Evolutionary conservation across 2,888 invertebrate species (phyloP).

Genomic region (Argynnis bischoffii): DNA sequence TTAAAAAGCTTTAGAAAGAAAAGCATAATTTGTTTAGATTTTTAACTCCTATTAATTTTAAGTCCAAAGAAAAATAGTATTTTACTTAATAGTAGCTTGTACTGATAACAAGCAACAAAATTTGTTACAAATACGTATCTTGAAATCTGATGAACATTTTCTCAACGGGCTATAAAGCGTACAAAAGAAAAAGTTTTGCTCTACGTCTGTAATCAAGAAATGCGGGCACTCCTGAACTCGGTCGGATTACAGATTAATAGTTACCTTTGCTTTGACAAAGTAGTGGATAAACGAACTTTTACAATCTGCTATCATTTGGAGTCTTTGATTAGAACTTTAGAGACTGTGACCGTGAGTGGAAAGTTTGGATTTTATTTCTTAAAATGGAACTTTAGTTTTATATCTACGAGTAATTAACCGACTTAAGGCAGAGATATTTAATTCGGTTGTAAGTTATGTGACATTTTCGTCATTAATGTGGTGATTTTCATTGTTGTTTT

Average conservation of each 20-base stretch:
- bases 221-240: constrained; percentile 28
- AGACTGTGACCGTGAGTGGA: no score
- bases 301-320: constrained; percentile 9
- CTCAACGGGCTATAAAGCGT: constrained; percentile 19
- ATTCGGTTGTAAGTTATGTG: no score
- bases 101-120: neutral
- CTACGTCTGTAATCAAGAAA: constrained; percentile 28
- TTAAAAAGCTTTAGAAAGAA: no score
- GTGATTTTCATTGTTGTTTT: no score
- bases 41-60: no score
- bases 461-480: no score
- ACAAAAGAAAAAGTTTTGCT: constrained; percentile 16
- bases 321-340: neutral
- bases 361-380: no score
- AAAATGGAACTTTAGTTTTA: no score
- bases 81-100: neutral
- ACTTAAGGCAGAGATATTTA: no score
- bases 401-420: no score
- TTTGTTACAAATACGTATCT: neutral
- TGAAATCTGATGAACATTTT: constrained; percentile 12
- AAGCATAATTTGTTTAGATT: no score
- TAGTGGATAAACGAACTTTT: constrained; percentile 27
- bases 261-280: constrained; percentile 25
- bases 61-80: no score
- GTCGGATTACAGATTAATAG: constrained; percentile 27